Evolutionary conservation across 2,797 vertebrate species (phyloP).

Genomic region (Liparis tanakae): DNA sequence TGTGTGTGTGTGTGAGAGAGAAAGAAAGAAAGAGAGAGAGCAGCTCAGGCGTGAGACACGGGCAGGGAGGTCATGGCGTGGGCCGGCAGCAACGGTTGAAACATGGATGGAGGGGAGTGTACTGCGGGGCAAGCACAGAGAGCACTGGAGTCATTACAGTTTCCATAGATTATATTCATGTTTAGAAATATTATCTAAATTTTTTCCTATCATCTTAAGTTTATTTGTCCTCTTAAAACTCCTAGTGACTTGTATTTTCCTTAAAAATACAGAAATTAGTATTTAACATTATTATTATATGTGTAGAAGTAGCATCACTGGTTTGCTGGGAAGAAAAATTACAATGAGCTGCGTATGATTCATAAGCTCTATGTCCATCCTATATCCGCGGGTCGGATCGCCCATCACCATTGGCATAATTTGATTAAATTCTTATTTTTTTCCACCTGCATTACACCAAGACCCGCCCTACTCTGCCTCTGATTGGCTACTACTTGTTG

Average conservation of each 20-base stretch:
- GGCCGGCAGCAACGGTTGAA: conserved; percentile 91
- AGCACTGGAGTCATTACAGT: conserved; percentile 30
- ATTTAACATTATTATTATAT: not conserved
- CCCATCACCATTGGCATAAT: not conserved
- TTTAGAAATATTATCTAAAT: not conserved
- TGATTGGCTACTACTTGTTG: not conserved
- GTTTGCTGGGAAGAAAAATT: not conserved
- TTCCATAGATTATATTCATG: not conserved
- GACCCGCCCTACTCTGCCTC: not conserved
- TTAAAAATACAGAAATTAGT: not conserved
- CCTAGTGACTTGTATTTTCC: not conserved
- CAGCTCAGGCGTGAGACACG: conserved; percentile 90
- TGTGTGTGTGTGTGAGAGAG: conserved; percentile 29
- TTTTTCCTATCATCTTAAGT: too few species aligned
- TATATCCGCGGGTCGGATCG: not conserved
- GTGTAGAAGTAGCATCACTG: not conserved
- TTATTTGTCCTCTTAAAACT: not conserved
- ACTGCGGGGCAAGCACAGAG: conserved; percentile 79
- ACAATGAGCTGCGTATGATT: not conserved
- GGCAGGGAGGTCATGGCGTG: conserved; percentile 93
- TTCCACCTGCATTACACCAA: not conserved
- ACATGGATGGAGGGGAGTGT: conserved; percentile 91
- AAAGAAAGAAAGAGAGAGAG: conserved; percentile 1
- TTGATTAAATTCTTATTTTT: not conserved
- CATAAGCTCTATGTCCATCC: not conserved